Conservation (phyloP, 2,113 vertebrate species). For the Antidorcas marsupialis region DNA sequence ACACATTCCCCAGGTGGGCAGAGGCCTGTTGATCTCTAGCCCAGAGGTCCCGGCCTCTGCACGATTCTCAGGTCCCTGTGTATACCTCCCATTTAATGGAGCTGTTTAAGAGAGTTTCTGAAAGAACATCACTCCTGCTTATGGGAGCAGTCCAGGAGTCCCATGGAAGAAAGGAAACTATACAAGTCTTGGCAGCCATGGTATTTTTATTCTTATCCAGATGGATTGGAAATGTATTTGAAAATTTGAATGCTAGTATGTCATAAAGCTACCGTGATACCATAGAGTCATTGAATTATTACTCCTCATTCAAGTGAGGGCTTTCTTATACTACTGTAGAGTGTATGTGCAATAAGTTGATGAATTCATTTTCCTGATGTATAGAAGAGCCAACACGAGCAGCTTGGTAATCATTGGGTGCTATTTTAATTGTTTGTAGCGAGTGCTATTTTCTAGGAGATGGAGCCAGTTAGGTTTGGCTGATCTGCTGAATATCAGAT, state of each 20-base stretch:
- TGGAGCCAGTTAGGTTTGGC: slow-evolving; percentile 2
- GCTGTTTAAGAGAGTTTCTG: slow-evolving; percentile 1
- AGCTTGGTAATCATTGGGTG: slow-evolving; percentile 56
- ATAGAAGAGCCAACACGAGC: background rate
- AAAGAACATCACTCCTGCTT: background rate
- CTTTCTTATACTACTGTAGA: slow-evolving; percentile 55
- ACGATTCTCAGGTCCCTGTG: slow-evolving; percentile 36
- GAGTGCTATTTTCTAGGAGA: background rate
- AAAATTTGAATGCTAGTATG: background rate
- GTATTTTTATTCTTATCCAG: slow-evolving; percentile 27
- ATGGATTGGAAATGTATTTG: background rate
- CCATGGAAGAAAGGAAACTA: background rate
- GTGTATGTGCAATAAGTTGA: slow-evolving; percentile 43
- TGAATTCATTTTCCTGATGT: slow-evolving; percentile 28
- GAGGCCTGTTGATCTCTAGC: background rate
- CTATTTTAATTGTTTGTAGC: slow-evolving; percentile 42
- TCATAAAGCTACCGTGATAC: slow-evolving; percentile 3
- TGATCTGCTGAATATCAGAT: slow-evolving; percentile 3
- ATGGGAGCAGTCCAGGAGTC: background rate
- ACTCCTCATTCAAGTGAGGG: slow-evolving; percentile 15
- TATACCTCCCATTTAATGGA: background rate
- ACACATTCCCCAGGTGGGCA: background rate
- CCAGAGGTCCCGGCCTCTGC: slow-evolving; percentile 1
- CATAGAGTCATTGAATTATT: background rate
- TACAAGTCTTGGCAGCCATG: background rate